Base-by-base conservation (phyloP, 1,140 invertebrate genomes). In the Geopemphigus sp. region DNA sequence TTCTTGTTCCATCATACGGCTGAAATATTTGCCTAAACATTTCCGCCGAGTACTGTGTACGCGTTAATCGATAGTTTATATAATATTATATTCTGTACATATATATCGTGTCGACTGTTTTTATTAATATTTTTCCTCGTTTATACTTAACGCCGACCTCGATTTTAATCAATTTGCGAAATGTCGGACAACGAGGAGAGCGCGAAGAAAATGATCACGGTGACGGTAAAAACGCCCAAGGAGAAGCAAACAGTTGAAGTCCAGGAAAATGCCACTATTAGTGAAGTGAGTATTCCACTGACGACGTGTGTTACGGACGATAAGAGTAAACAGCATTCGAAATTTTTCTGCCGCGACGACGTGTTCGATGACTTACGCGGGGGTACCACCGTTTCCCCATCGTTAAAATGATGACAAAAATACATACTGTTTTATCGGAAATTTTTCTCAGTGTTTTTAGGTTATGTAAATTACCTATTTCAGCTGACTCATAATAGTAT, bases 191-290 rank as follows among this genome's bases (percentile, higher is more conserved):
- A 81, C 80, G 85, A 86, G 82, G 84, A 85, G 74, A 82, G 83
- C 82, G 83, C 83, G 64, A 89, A 88, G 64, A 89, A 88, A 83
- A 89, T 88, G 86, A 93, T 98, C 85, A 95, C 90, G 83, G 90
- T 98, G 85, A 94, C 92, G 84, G 93, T 98, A 80, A 98, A 98
- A 93, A 98, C 96, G 82, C 93, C 95, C 53, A 98, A 97, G 89
- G 95, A 97, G 87, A 95, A 94, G 86, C 93, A 97, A 87, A 91
- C 89, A 83, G 89, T 98, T 81, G 91, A 95, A 88, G 91, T 97
- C 66, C 91, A 92, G 83, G 91, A 92, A 84, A 90, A 95, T 90
- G 92, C 93, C 74, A 90, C 91, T 83, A 92, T 98, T 81, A 95
- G 95, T 89, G 93, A 96, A 85, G 95, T 97, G 89, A 91, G 91